These are phyloP conservation scores for Bathynomus jamesi DNA, from an alignment of 1,140 invertebrate species.

Conservation along the genomic window DNA sequence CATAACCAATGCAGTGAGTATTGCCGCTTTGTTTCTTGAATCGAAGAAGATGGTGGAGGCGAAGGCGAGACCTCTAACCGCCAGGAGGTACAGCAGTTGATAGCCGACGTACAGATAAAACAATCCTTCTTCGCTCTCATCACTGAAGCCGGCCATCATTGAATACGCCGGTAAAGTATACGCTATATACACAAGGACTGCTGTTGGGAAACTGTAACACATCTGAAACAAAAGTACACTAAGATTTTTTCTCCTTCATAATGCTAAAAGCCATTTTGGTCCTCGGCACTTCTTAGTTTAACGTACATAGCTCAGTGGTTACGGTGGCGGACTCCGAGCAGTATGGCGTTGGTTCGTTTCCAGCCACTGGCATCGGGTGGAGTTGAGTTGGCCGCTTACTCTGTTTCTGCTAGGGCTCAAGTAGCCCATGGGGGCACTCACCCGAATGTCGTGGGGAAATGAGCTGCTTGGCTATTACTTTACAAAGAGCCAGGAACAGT, in stretches of 20 bases:
- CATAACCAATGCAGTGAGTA: constrained; percentile 44
- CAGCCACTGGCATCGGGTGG: too few relatives aligned
- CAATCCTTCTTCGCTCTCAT: constrained; percentile 52
- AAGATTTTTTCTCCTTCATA: too few relatives aligned
- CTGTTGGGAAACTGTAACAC: constrained; percentile 53
- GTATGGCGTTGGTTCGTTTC: too few relatives aligned
- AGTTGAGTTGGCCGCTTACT: too few relatives aligned
- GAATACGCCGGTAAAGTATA: constrained; percentile 79
- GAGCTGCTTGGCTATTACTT: too few relatives aligned
- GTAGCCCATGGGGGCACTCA: constrained; percentile 38
- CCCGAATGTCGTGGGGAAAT: too few relatives aligned
- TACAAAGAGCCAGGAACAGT: background rate
- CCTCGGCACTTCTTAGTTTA: background rate
- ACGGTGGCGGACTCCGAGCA: too few relatives aligned
- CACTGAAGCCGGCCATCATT: constrained; percentile 65
- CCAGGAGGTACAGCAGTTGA: constrained; percentile 66
- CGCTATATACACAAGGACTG: constrained; percentile 61
- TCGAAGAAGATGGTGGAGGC: constrained; percentile 57
- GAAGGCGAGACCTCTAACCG: constrained; percentile 60
- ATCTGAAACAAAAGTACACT: constrained; percentile 48
- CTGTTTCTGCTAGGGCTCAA: constrained; percentile 44
- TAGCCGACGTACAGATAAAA: constrained; percentile 68
- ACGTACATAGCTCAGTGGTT: constrained; percentile 20
- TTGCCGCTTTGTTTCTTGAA: constrained; percentile 48
- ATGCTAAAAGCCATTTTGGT: constrained; percentile 37